Percentiles rank a stretch among this genome's conserved stretches.
Conservation (phyloP, 2,888 invertebrate species). For the Acronicta psi region DNA sequence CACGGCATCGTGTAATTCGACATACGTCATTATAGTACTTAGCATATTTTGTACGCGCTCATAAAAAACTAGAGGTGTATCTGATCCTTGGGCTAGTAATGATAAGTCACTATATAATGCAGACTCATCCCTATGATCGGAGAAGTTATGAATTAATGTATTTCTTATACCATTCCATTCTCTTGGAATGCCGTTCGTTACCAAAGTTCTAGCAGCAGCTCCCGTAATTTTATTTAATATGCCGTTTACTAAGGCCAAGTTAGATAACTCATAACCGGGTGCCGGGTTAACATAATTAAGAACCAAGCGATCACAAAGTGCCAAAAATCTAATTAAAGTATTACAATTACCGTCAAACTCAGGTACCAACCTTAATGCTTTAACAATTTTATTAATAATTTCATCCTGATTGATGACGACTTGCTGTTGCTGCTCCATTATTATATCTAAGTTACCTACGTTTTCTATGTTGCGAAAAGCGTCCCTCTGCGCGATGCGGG, state of each 20-base stretch:
- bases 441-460: too few relatives aligned
- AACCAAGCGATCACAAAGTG: background rate
- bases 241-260: background rate
- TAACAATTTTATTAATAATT: too few relatives aligned
- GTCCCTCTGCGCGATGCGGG: too few relatives aligned
- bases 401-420: too few relatives aligned
- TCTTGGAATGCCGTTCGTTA: background rate
- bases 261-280: background rate
- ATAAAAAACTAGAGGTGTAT: background rate
- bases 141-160: background rate
- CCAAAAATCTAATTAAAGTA: background rate
- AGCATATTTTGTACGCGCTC: constrained; percentile 1
- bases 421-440: too few relatives aligned
- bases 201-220: background rate
- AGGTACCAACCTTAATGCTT: background rate
- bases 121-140: background rate
- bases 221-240: constrained; percentile 2
- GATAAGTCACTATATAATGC: background rate
- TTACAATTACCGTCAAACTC: constrained; percentile 3
- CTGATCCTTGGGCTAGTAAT: background rate
- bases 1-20: background rate
- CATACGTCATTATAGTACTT: constrained; percentile 1
- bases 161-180: background rate
- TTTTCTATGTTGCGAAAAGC: too few relatives aligned
- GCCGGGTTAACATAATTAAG: background rate